Conservation (phyloP, 2,797 vertebrate species). For the Valencia hispanica region DNA sequence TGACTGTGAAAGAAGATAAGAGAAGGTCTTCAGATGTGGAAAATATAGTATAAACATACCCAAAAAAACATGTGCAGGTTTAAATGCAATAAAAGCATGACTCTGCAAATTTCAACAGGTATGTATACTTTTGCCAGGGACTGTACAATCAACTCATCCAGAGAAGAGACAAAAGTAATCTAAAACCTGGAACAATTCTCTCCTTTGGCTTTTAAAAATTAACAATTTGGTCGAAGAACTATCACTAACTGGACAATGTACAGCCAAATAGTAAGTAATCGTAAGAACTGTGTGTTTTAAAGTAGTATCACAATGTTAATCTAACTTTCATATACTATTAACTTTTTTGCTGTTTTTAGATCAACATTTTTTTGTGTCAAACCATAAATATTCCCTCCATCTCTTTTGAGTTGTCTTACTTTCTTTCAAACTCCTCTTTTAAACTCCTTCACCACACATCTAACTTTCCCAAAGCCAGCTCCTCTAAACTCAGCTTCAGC, state of each 20-base stretch:
- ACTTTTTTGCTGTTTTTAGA: constrained; percentile 26
- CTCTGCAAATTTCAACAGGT: background rate
- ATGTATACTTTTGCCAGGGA: background rate
- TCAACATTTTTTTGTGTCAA: background rate
- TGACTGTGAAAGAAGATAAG: too few species aligned
- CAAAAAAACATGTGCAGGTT: background rate
- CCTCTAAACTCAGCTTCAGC: background rate
- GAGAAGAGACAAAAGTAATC: background rate
- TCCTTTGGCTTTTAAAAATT: constrained; percentile 43
- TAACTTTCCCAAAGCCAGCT: background rate
- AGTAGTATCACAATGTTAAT: constrained; percentile 9
- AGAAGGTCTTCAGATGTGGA: background rate
- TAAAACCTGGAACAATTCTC: constrained; percentile 4
- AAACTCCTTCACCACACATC: background rate
- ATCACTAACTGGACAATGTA: constrained; percentile 25
- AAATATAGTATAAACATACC: background rate
- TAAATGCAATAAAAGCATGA: background rate
- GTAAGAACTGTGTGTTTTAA: constrained; percentile 7
- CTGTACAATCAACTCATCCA: background rate
- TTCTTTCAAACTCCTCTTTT: background rate
- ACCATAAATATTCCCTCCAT: background rate
- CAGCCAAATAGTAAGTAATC: constrained; percentile 10
- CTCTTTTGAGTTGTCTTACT: background rate
- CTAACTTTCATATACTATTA: constrained; percentile 4
- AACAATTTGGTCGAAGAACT: constrained; percentile 20